phyloP scores from a whole-genome alignment of 2,888 invertebrate species.

The Drosophila antonietae region DNA sequence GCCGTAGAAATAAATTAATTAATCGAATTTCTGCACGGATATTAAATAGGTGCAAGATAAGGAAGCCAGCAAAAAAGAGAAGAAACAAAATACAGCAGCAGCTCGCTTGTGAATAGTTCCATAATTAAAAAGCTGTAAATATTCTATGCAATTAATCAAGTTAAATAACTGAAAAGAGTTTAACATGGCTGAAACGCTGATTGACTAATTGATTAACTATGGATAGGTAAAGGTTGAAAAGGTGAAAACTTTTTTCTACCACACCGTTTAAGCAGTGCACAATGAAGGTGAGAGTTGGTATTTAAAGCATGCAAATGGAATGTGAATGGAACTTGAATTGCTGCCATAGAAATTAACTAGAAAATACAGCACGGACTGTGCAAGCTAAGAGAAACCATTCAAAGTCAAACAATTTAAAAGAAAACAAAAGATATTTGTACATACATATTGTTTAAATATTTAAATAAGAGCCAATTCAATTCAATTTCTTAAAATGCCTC shows the following conservation, averaged over 20 bases:
- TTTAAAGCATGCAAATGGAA: constrained; percentile 2
- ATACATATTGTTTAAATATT: background rate
- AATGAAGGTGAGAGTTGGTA: background rate
- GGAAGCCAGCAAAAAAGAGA: background rate
- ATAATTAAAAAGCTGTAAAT: background rate
- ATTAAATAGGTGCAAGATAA: constrained; percentile 7
- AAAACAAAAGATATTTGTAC: too few species aligned
- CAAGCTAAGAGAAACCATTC: background rate
- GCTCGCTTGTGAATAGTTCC: background rate
- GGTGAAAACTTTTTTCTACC: background rate
- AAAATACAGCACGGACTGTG: background rate
- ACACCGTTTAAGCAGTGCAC: background rate
- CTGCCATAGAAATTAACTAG: background rate
- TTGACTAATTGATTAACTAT: constrained; percentile 1
- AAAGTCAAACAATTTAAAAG: background rate
- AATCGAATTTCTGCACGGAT: constrained; percentile 16
- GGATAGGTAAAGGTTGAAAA: background rate
- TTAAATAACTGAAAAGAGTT: background rate
- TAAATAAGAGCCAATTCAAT: background rate
- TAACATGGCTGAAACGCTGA: background rate
- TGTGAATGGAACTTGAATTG: background rate
- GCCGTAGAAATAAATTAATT: constrained; percentile 9
- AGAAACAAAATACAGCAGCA: background rate
- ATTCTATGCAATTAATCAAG: background rate
- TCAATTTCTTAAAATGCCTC: too few species aligned